Base-by-base conservation (phyloP, 2,113 vertebrate genomes). In the Corythornis vintsioides region DNA sequence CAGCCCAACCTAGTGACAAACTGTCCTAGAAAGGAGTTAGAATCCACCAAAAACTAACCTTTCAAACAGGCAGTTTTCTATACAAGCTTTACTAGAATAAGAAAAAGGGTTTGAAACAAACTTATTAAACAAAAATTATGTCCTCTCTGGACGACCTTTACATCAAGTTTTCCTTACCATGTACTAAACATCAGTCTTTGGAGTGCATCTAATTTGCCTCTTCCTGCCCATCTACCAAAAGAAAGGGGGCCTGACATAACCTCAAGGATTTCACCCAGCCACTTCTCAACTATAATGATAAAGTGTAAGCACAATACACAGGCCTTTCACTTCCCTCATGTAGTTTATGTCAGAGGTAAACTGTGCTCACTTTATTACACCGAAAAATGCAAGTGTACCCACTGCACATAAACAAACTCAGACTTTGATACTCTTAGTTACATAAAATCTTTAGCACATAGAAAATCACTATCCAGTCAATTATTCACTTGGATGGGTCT, bases 381-480 rank as follows among this genome's bases (percentile, higher is more conserved):
- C 47, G 86, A 92, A 80, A 92, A 89, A 87, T 67, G 64, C 85
- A 20, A 91, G 89, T 29, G 75, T 65, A 85, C 85, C 64, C 75
- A 85, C 64, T 91, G 89, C 72, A 2, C 94, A 92, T 94, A 91
- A 96, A 92, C 89, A 95, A 94, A 96, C 85, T 89, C 91, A 96
- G 95, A 94, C 95, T 96, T 96, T 92, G 91, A 93, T 89, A 93
- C 87, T 92, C 94, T 59, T 80, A 83, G 95, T 95, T 96, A 93
- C 84, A 92, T 89, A 92, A 96, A 96, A 89, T 94, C 94, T 74
- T 92, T 28, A 91, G 84, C 91, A 69, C 85, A 60, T 11, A 52
- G 64, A 87, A 92, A 93, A 92, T 74, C 74, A 56, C 93, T 53
- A 69, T 14, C 84, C 94, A 86, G 94, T 93, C 95, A 96, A 88